Evolutionary conservation across 2,888 invertebrate species (phyloP).

Genomic region (Drosophila phalerata): DNA sequence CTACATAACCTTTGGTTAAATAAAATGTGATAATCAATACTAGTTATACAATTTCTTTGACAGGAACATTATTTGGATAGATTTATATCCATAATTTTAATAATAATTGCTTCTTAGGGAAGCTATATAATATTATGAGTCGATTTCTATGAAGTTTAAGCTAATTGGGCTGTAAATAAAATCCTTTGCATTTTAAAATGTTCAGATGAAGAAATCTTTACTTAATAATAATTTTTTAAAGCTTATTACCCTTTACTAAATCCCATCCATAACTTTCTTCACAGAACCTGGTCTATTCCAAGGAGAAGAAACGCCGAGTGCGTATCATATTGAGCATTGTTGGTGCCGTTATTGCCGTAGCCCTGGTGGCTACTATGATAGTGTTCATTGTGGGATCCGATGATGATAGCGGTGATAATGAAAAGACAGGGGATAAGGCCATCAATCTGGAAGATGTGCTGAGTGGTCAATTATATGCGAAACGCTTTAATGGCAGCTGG

Average conservation of each 20-base stretch:
- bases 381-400: conserved; percentile 86
- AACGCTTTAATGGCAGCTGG: conserved; percentile 93
- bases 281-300: conserved; percentile 88
- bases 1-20: not conserved
- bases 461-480: conserved; percentile 88
- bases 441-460: conserved; percentile 90
- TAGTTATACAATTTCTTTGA: not conserved
- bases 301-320: conserved; percentile 87
- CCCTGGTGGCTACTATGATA: conserved; percentile 87
- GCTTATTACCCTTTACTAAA: not conserved
- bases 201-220: too few species aligned
- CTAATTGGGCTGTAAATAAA: too few species aligned
- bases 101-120: too few species aligned
- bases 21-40: not conserved
- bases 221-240: too few species aligned
- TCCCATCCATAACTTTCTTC: conserved; percentile 26
- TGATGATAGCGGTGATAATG: conserved; percentile 33
- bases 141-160: too few species aligned
- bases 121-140: too few species aligned
- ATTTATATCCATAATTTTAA: not conserved
- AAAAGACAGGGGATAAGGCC: conserved; percentile 84
- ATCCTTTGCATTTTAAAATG: too few species aligned
- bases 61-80: too few species aligned
- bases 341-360: conserved; percentile 87
- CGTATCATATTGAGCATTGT: conserved; percentile 87